phyloP scores from a whole-genome alignment of 1,140 invertebrate genomes.

The Bombus impatiens region DNA sequence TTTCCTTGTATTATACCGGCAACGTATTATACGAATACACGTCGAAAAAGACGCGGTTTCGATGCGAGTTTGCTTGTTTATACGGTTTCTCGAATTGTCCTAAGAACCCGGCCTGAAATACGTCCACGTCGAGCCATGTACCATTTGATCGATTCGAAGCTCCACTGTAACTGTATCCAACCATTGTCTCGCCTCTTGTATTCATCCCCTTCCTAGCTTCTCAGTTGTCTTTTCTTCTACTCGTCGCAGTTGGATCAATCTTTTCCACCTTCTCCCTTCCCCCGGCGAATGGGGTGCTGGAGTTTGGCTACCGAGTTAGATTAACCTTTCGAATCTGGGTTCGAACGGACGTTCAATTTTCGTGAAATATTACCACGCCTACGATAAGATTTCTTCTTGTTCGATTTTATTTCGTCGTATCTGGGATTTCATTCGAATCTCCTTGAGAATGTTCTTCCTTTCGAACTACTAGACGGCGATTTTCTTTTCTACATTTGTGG shows the following conservation, averaged over 20 bases:
- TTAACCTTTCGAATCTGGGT: background rate
- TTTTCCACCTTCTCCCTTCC: background rate
- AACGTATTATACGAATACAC: background rate
- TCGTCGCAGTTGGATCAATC: background rate
- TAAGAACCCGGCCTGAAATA: conserved; percentile 18
- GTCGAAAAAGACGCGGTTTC: background rate
- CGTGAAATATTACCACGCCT: background rate
- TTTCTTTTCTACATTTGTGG: too few relatives aligned
- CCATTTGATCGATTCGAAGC: conserved; percentile 22
- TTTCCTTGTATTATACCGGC: background rate
- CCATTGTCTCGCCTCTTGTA: background rate
- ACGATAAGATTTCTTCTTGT: too few relatives aligned
- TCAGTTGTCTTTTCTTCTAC: background rate
- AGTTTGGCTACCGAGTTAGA: background rate
- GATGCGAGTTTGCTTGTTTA: conserved; percentile 7
- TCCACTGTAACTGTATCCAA: background rate
- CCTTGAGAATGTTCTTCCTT: too few relatives aligned
- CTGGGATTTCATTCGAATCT: too few relatives aligned
- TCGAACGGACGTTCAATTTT: background rate
- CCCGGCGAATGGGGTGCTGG: background rate
- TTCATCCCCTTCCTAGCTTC: background rate
- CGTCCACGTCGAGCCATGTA: background rate
- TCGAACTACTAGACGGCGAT: too few relatives aligned
- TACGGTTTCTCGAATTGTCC: conserved; percentile 4
- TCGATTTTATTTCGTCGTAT: too few relatives aligned